Evolutionary conservation across 2,113 vertebrate genomes (phyloP).

Genomic region (Pogona vitticeps): DNA sequence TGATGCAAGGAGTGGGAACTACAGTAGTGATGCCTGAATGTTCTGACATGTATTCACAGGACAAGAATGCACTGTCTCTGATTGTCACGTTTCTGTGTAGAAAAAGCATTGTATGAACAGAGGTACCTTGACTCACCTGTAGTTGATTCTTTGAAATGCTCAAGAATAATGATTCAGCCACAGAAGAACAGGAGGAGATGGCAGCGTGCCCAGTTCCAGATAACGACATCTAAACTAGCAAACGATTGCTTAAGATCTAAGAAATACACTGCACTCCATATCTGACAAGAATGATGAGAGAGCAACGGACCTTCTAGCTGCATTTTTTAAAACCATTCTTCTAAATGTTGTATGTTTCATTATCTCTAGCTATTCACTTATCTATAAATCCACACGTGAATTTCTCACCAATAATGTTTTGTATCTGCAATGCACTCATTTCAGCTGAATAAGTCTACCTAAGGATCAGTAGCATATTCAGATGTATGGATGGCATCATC

Average conservation of each 20-base stretch:
- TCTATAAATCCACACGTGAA: slow-evolving; percentile 6
- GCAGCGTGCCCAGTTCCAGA: slow-evolving; percentile 37
- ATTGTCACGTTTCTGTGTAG: slow-evolving; percentile 51
- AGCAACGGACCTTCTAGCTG: not conserved
- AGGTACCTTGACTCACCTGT: slow-evolving; percentile 43
- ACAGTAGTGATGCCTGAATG: slow-evolving; percentile 63
- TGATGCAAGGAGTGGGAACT: slow-evolving; percentile 36
- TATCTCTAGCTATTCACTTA: not conserved
- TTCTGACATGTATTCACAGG: slow-evolving; percentile 50
- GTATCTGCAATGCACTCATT: not conserved
- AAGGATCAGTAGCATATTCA: not conserved
- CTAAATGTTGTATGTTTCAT: not conserved
- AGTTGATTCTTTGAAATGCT: slow-evolving; percentile 40
- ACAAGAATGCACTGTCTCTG: slow-evolving; percentile 66
- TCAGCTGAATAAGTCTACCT: not conserved
- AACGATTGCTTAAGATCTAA: slow-evolving; percentile 27
- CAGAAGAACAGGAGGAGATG: slow-evolving; percentile 32
- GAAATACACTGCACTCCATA: slow-evolving; percentile 26
- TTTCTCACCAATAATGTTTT: not conserved
- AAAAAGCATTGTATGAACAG: slow-evolving; percentile 50
- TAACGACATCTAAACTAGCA: slow-evolving; percentile 29
- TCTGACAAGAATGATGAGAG: not conserved
- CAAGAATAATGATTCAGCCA: slow-evolving; percentile 39
- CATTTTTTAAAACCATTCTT: not conserved
- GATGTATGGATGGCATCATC: too few species aligned